A percentile compares a stretch with the other conserved stretches of the same genome.
These are phyloP conservation scores for Clarias magur DNA, from an alignment of 2,113 vertebrate genomes.

Conservation along the genomic window DNA sequence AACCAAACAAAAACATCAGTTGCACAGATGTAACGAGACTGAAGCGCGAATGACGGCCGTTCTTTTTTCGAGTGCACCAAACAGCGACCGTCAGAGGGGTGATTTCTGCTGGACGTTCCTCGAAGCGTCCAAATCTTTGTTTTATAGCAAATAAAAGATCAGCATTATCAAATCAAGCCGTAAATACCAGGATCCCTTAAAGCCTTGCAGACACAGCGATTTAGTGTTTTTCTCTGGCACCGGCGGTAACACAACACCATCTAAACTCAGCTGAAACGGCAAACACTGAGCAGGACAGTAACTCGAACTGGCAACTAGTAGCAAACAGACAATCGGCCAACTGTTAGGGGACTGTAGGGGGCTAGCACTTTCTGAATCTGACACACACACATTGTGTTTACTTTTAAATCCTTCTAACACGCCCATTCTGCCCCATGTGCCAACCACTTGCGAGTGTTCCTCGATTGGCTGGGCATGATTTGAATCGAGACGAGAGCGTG, in stretches of 20 bases:
- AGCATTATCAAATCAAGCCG: constrained; percentile 13
- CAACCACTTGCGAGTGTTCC: background rate
- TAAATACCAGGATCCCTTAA: constrained; percentile 3
- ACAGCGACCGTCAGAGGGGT: background rate
- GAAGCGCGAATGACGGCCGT: background rate
- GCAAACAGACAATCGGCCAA: constrained; percentile 47
- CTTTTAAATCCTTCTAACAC: constrained; percentile 12
- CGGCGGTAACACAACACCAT: background rate
- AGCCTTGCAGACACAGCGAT: background rate
- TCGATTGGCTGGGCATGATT: constrained; percentile 60
- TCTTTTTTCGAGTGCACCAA: constrained; percentile 6
- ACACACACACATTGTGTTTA: constrained; percentile 39
- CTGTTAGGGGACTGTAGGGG: constrained; percentile 43
- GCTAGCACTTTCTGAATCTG: constrained; percentile 46
- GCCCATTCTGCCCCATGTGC: constrained; percentile 3
- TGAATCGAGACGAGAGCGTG: constrained; percentile 59
- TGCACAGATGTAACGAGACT: background rate
- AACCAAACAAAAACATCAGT: background rate
- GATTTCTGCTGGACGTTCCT: background rate
- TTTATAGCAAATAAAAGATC: background rate
- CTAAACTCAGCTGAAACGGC: constrained; percentile 37
- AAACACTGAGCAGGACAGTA: constrained; percentile 14
- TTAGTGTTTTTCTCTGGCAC: background rate
- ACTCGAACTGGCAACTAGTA: constrained; percentile 38
- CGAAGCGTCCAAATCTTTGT: background rate